Base-by-base conservation (phyloP, 2,888 invertebrate genomes). In the Philopedon plagiatum region DNA sequence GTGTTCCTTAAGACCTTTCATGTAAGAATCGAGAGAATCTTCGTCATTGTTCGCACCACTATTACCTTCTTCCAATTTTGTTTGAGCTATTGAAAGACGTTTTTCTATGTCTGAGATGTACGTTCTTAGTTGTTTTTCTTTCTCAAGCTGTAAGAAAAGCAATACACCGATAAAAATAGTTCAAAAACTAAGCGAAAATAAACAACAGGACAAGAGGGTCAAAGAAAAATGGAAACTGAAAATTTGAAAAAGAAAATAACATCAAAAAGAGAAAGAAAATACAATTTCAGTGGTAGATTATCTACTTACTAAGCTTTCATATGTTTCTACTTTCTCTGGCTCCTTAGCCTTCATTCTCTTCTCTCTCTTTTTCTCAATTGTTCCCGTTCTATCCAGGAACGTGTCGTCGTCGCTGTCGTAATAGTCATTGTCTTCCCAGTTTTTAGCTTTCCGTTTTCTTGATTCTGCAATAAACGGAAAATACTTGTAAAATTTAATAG, bases 331-430 rank as follows among this genome's bases (percentile, higher is more conserved):
- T 11, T 89, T 88, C 81, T 90, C 90, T 0, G 90, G 89, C 76
- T 90, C 88, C 74, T 90, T 89, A 15, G 87, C 85, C 82, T 89
- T 88, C 92, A 94, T 95, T 65, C 97, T 88, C 70, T 90, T 89
- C 78, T 91, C 89, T 5, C 98, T 89, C 83, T 97, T 98, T 78
- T 90, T 90, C 84, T 98, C 97, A 19, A 99, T 91, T 66, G 92
- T 91, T 0, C 98, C 99, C 0, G 99, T 99, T 74, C 99, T 88
- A 84, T 99, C 99, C 63, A 97, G 89, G 87, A 94, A 99, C 19
- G 93, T 94, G 84, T 99, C 99, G 73, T 99, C 99, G 81, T 99
- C 98, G 0, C 95, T 95, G 78, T 95, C 95, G 84, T 96, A 97
- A 83, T 89, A 97, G 85, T 97, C 98, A 81, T 98, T 94, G 2